phyloP scores from a whole-genome alignment of 2,888 invertebrate species.

The Sphaerophoria rueppellii region DNA sequence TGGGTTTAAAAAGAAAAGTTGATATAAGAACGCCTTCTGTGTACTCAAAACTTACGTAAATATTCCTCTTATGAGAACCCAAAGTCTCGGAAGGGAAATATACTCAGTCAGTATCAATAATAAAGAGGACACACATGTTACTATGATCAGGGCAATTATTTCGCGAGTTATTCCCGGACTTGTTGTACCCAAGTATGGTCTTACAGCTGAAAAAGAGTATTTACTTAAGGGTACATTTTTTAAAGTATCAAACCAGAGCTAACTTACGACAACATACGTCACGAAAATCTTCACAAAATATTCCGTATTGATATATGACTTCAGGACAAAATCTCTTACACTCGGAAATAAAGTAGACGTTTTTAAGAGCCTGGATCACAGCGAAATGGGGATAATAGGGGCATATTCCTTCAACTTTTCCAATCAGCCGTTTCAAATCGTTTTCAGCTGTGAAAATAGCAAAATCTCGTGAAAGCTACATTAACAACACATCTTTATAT shows the following conservation, averaged over 20 bases:
- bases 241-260: background rate
- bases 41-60: conserved; percentile 31
- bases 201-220: conserved; percentile 74
- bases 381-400: conserved; percentile 88
- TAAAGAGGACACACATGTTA: conserved; percentile 85
- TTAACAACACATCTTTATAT: no score
- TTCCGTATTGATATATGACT: no score
- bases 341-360: conserved; percentile 78
- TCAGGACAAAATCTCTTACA: conserved; percentile 76
- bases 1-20: background rate
- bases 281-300: conserved; percentile 75
- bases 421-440: conserved; percentile 84
- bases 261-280: conserved; percentile 79
- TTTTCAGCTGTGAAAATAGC: no score
- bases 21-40: background rate
- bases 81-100: conserved; percentile 73
- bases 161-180: conserved; percentile 88
- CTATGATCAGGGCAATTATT: conserved; percentile 84
- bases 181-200: conserved; percentile 86
- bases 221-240: background rate
- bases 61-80: conserved; percentile 44
- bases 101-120: conserved; percentile 86
- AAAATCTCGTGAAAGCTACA: no score
- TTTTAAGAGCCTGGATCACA: conserved; percentile 83
- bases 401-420: conserved; percentile 86